Evolutionary conservation across 2,113 vertebrate species (phyloP), one percentile per base, ranked within the genome.

Genomic region (Panthera leo): DNA sequence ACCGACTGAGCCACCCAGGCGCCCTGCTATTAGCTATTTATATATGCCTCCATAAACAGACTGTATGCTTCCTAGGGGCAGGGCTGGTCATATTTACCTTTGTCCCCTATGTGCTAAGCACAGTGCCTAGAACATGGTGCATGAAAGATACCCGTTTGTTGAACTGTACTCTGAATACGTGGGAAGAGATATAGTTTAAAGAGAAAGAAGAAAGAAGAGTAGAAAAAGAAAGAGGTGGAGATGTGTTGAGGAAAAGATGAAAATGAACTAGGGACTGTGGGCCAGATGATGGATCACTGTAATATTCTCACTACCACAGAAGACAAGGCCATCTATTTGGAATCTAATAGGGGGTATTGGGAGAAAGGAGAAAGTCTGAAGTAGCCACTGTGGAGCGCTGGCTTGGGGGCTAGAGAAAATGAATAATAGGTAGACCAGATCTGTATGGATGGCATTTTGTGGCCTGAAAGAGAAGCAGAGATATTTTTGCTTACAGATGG

Each of bases 281-380:
- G 36, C 16, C 53, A 76, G 53, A 73, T 53, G 87, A 83, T 83
- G 96, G 71, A 76, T 85, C 36, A 61, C 79, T 70, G 82, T 55
- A 82, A 73, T 94, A 89, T 89, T 84, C 63, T 79, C 90, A 42
- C 73, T 86, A 42, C 93, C 42, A 79, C 42, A 70, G 70, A 65
- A 76, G 84, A 78, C 53, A 34, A 51, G 51, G 7, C 29, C 58
- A 67, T 75, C 58, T 29, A n/a, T 80, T 90, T 45, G 51, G 86
- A 88, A 80, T 61, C 79, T 65, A 86, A 48, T 27, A 68, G 55
- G 13, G 39, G 13, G 3, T 53, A 23, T 5, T 21, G 23, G 42
- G 53, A 91, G 48, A 78, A 94, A 83, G 31, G 53, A 70, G 48
- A 65, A 71, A 61, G n/a, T 51, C 23, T 78, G 45, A 95, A 88